Percentiles rank a stretch among this genome's conserved stretches.
Conservation (phyloP, 2,888 invertebrate genomes). For the Buathra laborator region DNA sequence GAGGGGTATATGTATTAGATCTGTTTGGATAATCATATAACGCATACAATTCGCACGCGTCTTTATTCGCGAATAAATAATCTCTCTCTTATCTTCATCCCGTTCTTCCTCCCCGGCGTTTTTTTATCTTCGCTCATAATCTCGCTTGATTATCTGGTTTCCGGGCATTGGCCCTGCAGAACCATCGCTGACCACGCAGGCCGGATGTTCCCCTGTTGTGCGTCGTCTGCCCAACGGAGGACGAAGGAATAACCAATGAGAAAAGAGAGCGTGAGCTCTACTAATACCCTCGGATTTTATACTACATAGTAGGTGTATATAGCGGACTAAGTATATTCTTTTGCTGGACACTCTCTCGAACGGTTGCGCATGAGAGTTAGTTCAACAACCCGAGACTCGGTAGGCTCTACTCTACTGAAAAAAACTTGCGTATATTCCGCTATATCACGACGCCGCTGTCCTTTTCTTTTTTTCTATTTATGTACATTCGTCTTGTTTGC, state of each 20-base stretch:
- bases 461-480: conserved; percentile 13
- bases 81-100: conserved; percentile 26
- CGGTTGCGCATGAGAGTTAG: conserved; percentile 37
- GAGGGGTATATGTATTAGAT: background rate
- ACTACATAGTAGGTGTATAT: background rate
- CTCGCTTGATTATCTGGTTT: conserved; percentile 74
- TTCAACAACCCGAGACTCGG: conserved; percentile 51
- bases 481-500: background rate
- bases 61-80: conserved; percentile 38
- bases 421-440: conserved; percentile 23
- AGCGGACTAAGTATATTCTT: conserved; percentile 25
- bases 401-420: conserved; percentile 37
- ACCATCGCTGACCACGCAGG: conserved; percentile 66
- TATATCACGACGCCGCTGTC: conserved; percentile 1
- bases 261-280: conserved; percentile 39
- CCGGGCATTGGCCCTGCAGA: conserved; percentile 80
- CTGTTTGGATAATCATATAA: background rate
- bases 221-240: conserved; percentile 54
- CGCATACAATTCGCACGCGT: conserved; percentile 26
- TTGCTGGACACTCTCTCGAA: conserved; percentile 46
- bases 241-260: conserved; percentile 62
- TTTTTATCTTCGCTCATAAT: conserved; percentile 41
- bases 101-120: conserved; percentile 17
- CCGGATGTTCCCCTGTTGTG: conserved; percentile 57
- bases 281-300: conserved; percentile 38